A percentile compares a stretch with the other conserved stretches of the same genome.
These are phyloP conservation scores for Xylocampa areola DNA, from an alignment of 2,888 invertebrate species.

Conservation along the genomic window DNA sequence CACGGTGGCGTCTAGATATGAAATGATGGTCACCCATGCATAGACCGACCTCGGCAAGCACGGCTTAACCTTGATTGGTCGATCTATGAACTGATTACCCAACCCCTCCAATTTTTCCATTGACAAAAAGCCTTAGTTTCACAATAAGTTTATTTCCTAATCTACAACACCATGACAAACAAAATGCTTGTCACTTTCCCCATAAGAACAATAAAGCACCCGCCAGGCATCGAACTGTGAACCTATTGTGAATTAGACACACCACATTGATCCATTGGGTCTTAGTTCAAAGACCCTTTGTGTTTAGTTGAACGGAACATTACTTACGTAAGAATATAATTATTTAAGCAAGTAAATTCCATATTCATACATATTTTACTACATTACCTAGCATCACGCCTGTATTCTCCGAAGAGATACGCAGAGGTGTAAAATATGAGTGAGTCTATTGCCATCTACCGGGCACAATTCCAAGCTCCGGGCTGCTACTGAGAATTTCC, in stretches of 20 bases:
- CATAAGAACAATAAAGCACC: constrained; percentile 45
- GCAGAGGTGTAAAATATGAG: too few relatives aligned
- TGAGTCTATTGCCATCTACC: too few relatives aligned
- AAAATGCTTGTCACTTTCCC: constrained; percentile 46
- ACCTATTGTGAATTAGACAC: constrained; percentile 55
- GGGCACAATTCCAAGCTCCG: too few relatives aligned
- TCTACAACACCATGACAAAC: constrained; percentile 33
- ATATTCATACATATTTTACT: too few relatives aligned
- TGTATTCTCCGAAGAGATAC: too few relatives aligned
- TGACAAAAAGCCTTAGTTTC: background rate
- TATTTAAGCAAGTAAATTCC: background rate
- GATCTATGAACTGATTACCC: too few relatives aligned
- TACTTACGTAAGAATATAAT: constrained; percentile 10
- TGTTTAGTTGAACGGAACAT: background rate
- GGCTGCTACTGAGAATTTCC: too few relatives aligned
- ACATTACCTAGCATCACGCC: too few relatives aligned
- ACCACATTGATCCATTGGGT: constrained; percentile 28
- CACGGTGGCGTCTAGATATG: too few relatives aligned
- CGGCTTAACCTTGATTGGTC: too few relatives aligned
- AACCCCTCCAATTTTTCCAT: background rate
- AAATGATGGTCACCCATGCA: too few relatives aligned
- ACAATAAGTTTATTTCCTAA: constrained; percentile 1
- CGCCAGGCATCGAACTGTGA: constrained; percentile 52
- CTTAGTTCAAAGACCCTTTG: constrained; percentile 23
- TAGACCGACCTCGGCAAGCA: too few relatives aligned